Conservation (phyloP, 92 coral and sea anemone genomes). For the Metridium senile region DNA sequence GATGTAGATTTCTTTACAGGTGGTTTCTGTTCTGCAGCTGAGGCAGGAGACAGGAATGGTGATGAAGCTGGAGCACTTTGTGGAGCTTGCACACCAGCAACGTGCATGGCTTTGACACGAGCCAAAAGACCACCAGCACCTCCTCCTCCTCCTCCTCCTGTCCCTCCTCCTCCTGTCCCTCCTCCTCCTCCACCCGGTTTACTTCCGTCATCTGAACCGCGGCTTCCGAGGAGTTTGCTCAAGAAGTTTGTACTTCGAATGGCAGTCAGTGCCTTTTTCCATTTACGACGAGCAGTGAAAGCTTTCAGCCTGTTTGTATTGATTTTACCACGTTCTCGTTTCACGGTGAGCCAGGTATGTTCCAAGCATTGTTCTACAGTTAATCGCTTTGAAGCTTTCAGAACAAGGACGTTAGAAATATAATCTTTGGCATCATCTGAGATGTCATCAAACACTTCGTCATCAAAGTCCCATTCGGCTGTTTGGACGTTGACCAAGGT, state of each 20-base stretch:
- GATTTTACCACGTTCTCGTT: constrained; percentile 82
- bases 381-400: constrained; percentile 65
- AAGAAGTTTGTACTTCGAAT: constrained; percentile 97
- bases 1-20: constrained; percentile 9
- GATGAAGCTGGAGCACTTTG: constrained; percentile 76
- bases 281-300: constrained; percentile 95
- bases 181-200: constrained; percentile 41
- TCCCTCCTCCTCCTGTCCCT: constrained; percentile 29
- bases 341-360: constrained; percentile 81
- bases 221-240: constrained; percentile 87
- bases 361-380: constrained; percentile 69
- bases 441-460: constrained; percentile 91
- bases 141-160: constrained; percentile 33
- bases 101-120: constrained; percentile 94
- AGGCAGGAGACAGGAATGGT: constrained; percentile 81
- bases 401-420: constrained; percentile 77
- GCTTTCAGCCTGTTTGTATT: constrained; percentile 95
- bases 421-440: constrained; percentile 87
- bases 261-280: constrained; percentile 98
- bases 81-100: constrained; percentile 88
- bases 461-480: constrained; percentile 98
- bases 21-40: constrained; percentile 61
- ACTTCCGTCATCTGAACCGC: constrained; percentile 63
- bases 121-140: constrained; percentile 77
- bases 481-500: constrained; percentile 88